A percentile compares a stretch with the other conserved stretches of the same genome.
phyloP scores from a whole-genome alignment of 2,797 vertebrate species.

The Gymnopithys bicolor region DNA sequence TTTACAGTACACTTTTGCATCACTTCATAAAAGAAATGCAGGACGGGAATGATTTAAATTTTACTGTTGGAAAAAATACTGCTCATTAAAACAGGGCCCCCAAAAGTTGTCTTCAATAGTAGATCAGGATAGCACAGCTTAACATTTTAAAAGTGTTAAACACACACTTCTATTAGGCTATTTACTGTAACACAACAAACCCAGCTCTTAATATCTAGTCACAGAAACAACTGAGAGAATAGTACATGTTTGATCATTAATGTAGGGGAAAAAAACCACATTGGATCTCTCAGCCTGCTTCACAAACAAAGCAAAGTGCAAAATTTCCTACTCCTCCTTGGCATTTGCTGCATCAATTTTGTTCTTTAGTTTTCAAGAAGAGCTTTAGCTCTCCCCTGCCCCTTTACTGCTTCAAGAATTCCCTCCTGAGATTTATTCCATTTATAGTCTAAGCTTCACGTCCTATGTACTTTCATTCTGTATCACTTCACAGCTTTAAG shows the following conservation, averaged over 20 bases:
- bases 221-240: not conserved
- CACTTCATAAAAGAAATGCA: not conserved
- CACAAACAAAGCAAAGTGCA: not conserved
- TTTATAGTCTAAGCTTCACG: not conserved
- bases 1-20: not conserved
- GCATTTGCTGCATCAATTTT: not conserved
- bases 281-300: not conserved
- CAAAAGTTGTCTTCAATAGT: not conserved
- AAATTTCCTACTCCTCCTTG: not conserved
- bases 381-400: not conserved
- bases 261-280: not conserved
- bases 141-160: not conserved
- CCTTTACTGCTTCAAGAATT: not conserved
- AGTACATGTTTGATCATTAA: not conserved
- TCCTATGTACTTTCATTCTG: not conserved
- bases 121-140: not conserved
- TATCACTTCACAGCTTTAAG: not conserved
- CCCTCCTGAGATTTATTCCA: not conserved
- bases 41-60: not conserved
- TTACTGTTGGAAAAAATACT: not conserved
- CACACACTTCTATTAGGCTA: not conserved
- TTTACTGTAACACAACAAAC: not conserved
- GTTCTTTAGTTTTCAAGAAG: not conserved
- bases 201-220: not conserved
- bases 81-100: not conserved